These are phyloP conservation scores for Meta bourneti DNA, from an alignment of 2,888 invertebrate genomes.

Conservation along the genomic window DNA sequence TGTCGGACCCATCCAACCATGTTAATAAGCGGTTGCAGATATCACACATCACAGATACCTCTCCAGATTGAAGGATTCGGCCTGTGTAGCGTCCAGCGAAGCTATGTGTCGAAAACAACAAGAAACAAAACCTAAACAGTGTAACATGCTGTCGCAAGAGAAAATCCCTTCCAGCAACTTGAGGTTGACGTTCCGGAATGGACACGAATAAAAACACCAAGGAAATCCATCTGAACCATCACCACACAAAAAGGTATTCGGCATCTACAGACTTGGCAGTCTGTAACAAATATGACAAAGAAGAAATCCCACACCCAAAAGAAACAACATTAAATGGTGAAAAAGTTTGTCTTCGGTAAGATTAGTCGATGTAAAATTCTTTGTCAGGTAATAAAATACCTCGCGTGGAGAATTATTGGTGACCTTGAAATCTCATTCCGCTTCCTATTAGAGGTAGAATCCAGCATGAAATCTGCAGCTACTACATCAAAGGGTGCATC, in stretches of 20 bases:
- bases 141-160: slow-evolving; percentile 24
- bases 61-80: slow-evolving; percentile 13
- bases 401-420: background rate
- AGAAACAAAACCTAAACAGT: slow-evolving; percentile 32
- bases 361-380: background rate
- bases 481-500: background rate
- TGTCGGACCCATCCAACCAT: slow-evolving; percentile 31
- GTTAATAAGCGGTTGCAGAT: slow-evolving; percentile 37
- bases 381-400: slow-evolving; percentile 24
- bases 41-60: slow-evolving; percentile 12
- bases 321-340: background rate
- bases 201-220: background rate
- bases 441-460: background rate
- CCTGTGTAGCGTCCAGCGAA: slow-evolving; percentile 14
- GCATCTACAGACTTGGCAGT: background rate
- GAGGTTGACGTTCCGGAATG: slow-evolving; percentile 23
- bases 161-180: slow-evolving; percentile 1
- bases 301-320: background rate
- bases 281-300: slow-evolving; percentile 1
- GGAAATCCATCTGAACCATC: background rate
- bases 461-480: background rate
- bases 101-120: background rate
- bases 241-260: background rate
- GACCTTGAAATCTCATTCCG: background rate
- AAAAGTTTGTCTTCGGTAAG: background rate